A percentile compares a stretch with the other conserved stretches of the same genome.
Conservation (phyloP, 2,113 vertebrate genomes). For the Syngnathoides biaculeatus region DNA sequence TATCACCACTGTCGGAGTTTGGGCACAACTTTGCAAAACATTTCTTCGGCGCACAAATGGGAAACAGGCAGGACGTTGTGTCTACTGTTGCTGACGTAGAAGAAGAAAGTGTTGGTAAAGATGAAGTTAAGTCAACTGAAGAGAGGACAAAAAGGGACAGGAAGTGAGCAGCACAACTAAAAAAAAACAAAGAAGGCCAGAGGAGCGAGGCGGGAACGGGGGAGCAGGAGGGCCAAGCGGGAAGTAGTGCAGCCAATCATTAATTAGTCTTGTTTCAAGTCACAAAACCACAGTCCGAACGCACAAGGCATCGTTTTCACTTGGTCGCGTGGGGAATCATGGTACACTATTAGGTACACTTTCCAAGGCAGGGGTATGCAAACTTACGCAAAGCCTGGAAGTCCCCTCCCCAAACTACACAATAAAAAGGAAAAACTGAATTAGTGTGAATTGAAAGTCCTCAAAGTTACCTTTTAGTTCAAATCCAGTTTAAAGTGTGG, state of each 20-base stretch:
- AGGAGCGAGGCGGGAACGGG: slow-evolving; percentile 66
- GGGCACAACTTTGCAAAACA: no score
- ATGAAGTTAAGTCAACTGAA: neutral
- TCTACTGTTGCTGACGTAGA: neutral
- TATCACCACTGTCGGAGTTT: no score
- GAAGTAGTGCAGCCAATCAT: slow-evolving; percentile 43
- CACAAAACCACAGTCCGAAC: slow-evolving; percentile 34
- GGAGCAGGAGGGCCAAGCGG: slow-evolving; percentile 77
- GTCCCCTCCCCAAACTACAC: no score
- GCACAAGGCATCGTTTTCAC: neutral
- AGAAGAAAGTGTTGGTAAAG: neutral
- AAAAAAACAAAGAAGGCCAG: slow-evolving; percentile 46
- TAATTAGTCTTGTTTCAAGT: slow-evolving; percentile 19
- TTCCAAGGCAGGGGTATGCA: neutral
- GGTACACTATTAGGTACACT: neutral
- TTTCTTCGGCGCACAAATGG: neutral
- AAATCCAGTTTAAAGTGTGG: neutral
- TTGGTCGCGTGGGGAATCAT: neutral
- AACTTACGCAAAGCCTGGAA: neutral
- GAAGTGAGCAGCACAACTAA: slow-evolving; percentile 34
- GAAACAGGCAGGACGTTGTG: neutral
- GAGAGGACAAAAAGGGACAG: slow-evolving; percentile 25
- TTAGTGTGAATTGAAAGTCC: no score
- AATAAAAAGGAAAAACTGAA: neutral
- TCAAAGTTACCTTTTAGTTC: no score